A percentile compares a stretch with the other conserved stretches of the same genome.
Conservation (phyloP, 2,888 invertebrate species). For the Kuschelorhynchus macadamiae region DNA sequence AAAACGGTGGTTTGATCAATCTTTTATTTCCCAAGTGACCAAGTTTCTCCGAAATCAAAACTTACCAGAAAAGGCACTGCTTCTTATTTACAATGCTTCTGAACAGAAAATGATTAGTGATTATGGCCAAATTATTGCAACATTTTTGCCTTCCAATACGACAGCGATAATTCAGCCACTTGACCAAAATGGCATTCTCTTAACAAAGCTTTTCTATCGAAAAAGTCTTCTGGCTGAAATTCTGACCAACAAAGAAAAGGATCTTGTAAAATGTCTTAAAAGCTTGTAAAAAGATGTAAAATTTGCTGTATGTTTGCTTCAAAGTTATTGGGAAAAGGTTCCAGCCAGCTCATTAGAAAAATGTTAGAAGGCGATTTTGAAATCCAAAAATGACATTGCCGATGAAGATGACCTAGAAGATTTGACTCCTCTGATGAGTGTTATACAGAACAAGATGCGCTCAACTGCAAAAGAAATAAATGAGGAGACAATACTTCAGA, state of each 20-base stretch:
- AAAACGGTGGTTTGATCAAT: slow-evolving; percentile 10
- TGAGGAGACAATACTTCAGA: slow-evolving; percentile 16
- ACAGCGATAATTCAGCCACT: slow-evolving; percentile 27
- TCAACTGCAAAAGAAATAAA: slow-evolving; percentile 30
- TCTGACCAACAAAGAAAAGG: slow-evolving; percentile 14
- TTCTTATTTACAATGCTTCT: slow-evolving; percentile 34
- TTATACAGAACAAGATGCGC: not conserved
- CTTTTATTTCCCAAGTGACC: slow-evolving; percentile 31
- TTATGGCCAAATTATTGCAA: slow-evolving; percentile 24
- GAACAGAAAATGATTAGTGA: slow-evolving; percentile 30
- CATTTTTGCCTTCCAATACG: slow-evolving; percentile 23
- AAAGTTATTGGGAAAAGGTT: slow-evolving; percentile 31
- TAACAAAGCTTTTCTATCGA: slow-evolving; percentile 30
- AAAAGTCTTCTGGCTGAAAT: slow-evolving; percentile 34
- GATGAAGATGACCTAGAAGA: slow-evolving; percentile 34
- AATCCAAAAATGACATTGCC: slow-evolving; percentile 16
- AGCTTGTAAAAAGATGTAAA: slow-evolving; percentile 26
- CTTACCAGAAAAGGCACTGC: slow-evolving; percentile 24
- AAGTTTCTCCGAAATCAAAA: slow-evolving; percentile 18
- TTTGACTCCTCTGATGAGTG: slow-evolving; percentile 26
- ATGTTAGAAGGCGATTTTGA: slow-evolving; percentile 27
- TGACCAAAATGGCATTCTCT: slow-evolving; percentile 35
- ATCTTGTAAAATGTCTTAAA: slow-evolving; percentile 26
- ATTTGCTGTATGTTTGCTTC: slow-evolving; percentile 32
- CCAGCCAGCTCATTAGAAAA: slow-evolving; percentile 31